Conservation (phyloP, 2,888 invertebrate species). For the Cosmopolites sordidus region DNA sequence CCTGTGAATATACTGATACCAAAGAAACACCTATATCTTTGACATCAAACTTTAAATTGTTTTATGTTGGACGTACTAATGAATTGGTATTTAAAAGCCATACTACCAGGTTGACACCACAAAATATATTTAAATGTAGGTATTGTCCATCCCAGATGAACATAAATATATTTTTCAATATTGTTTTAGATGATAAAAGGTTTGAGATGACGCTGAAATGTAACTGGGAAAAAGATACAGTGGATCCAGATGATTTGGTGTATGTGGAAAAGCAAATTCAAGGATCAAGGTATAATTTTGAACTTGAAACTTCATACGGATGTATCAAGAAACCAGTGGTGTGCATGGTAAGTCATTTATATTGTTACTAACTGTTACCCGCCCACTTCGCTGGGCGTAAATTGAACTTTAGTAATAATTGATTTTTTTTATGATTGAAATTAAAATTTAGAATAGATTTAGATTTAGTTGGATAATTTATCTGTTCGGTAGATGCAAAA, state of each 20-base stretch:
- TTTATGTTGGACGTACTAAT: constrained; percentile 16
- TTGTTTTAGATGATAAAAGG: constrained; percentile 25
- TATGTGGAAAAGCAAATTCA: constrained; percentile 23
- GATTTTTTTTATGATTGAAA: too few species aligned
- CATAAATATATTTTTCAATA: neutral
- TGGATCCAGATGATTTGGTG: constrained; percentile 14
- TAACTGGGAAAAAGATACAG: constrained; percentile 29
- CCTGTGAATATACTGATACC: constrained; percentile 13
- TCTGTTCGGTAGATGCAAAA: too few species aligned
- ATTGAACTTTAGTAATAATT: too few species aligned
- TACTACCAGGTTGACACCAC: neutral
- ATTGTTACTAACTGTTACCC: too few species aligned
- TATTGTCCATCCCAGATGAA: too few species aligned
- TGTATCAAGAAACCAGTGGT: constrained; percentile 28
- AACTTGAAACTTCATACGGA: constrained; percentile 33
- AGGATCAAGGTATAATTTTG: constrained; percentile 31
- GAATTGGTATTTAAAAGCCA: neutral
- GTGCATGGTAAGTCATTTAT: constrained; percentile 13
- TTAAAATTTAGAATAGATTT: too few species aligned
- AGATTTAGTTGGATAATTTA: too few species aligned
- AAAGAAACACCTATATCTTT: constrained; percentile 8
- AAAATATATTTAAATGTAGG: too few species aligned
- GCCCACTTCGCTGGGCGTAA: too few species aligned
- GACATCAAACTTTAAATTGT: constrained; percentile 3
- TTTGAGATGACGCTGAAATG: constrained; percentile 31